These are phyloP conservation scores for Umimayanthus kanabou DNA, from an alignment of 92 coral and sea anemone species.

Conservation along the genomic window DNA sequence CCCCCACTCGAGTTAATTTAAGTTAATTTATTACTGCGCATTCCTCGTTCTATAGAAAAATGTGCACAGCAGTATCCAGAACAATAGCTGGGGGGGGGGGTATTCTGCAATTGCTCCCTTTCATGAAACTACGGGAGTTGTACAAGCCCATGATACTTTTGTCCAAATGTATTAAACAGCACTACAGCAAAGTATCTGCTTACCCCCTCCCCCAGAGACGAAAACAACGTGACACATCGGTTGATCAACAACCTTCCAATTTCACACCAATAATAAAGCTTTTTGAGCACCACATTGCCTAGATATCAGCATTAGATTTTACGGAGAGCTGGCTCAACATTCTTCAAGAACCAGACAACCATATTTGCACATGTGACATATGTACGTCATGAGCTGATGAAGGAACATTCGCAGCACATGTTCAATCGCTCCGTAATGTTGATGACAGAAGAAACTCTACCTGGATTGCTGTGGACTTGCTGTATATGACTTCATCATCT, in stretches of 20 bases:
- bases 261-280: background rate
- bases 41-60: too few species aligned
- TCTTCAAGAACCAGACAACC: background rate
- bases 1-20: too few species aligned
- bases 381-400: background rate
- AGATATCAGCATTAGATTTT: background rate
- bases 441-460: constrained; percentile 43
- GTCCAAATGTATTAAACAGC: too few species aligned
- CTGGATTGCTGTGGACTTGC: constrained; percentile 97
- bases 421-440: background rate
- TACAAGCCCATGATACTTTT: too few species aligned
- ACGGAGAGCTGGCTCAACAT: background rate
- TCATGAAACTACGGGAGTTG: too few species aligned
- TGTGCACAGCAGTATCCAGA: too few species aligned
- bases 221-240: background rate
- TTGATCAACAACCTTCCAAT: constrained; percentile 1
- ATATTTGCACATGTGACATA: background rate
- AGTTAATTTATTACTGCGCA: too few species aligned
- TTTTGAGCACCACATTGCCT: background rate
- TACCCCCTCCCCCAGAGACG: background rate
- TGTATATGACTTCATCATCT: constrained; percentile 97
- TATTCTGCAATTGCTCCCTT: too few species aligned
- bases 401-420: constrained; percentile 2
- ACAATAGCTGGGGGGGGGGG: too few species aligned
- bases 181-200: background rate